Conservation (phyloP, 2,888 invertebrate species). For the Pediacus dermestoides region DNA sequence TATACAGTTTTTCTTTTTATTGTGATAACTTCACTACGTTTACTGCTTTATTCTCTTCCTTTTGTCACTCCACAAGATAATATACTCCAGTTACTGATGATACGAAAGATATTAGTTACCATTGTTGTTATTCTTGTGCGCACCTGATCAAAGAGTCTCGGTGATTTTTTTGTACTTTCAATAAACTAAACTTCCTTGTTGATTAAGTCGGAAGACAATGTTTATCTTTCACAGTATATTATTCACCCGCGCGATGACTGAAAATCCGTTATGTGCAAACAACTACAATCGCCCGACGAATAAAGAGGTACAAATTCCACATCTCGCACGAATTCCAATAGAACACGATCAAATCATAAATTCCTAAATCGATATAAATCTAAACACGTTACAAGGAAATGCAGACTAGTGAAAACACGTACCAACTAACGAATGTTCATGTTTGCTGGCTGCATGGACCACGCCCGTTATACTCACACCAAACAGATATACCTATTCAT, state of each 20-base stretch:
- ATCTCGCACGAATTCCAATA: conserved; percentile 8
- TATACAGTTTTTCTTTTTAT: no score
- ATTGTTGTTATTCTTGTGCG: neutral
- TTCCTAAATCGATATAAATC: conserved; percentile 31
- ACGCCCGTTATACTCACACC: conserved; percentile 16
- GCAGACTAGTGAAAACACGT: conserved; percentile 22
- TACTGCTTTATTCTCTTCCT: no score
- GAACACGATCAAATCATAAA: conserved; percentile 26
- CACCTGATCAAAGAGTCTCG: conserved; percentile 3
- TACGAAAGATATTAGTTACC: neutral
- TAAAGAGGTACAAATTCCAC: conserved; percentile 9
- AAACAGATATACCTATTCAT: conserved; percentile 1
- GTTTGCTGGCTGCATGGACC: conserved; percentile 18
- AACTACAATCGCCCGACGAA: conserved; percentile 5
- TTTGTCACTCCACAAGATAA: no score
- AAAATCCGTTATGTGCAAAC: conserved; percentile 10
- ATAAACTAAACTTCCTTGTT: conserved; percentile 12
- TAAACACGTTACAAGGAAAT: conserved; percentile 26
- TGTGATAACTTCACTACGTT: no score
- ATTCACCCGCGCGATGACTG: conserved; percentile 11
- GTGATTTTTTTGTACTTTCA: conserved; percentile 1
- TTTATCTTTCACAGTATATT: conserved; percentile 14
- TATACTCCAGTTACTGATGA: no score
- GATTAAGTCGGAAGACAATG: conserved; percentile 12
- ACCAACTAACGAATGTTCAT: conserved; percentile 24